Base-by-base conservation (phyloP, 2,888 invertebrate genomes). In the Pediacus dermestoides region DNA sequence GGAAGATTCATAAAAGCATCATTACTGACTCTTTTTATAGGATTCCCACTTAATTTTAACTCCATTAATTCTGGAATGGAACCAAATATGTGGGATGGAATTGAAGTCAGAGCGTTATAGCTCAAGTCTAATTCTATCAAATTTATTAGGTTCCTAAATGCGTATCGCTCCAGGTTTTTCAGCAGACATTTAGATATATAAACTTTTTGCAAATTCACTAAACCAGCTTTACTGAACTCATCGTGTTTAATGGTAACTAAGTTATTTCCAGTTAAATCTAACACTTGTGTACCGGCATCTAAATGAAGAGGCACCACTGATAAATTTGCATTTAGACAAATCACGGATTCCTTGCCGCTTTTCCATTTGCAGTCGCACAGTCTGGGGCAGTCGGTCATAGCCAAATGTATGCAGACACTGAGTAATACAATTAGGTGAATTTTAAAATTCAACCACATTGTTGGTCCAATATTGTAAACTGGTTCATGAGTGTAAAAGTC, bases 321-420 rank as follows among this genome's bases (percentile, higher is more conserved):
- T 55, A 88, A 76, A 63, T 84, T 85, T 43, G 84, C 84, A 65
- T 81, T 82, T 55, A 79, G 76, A 71, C 89, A 90, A 57, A 85
- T 74, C 39, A 87, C 88, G 32, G 87, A 84, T 70, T 88, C 88
- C 69, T 89, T 89, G 58, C 88, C 88, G 63, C 82, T 82, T 67
- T 85, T 85, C 89, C 89, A 90, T 71, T 88, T 88, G 75, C 89
- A 89, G 70, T 88, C 86, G 72, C 89, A 90, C 55, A 81, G 74
- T 46, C 76, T 75, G 34, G 85, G 85, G 64, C 86, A 86, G 57
- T 81, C 82, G 60, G 80, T 78, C 50, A 70, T 58, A 15, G 65
- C 50, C 50, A 63, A 60, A 60, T 73, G 70, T 57, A 74, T 73
- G 50, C 59, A 61, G 46, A 59, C 61, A 45, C 60, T 57, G 42